Evolutionary conservation across 2,888 invertebrate genomes (phyloP), one percentile per base, ranked within the genome.

Genomic region (Sesamia inferens): DNA sequence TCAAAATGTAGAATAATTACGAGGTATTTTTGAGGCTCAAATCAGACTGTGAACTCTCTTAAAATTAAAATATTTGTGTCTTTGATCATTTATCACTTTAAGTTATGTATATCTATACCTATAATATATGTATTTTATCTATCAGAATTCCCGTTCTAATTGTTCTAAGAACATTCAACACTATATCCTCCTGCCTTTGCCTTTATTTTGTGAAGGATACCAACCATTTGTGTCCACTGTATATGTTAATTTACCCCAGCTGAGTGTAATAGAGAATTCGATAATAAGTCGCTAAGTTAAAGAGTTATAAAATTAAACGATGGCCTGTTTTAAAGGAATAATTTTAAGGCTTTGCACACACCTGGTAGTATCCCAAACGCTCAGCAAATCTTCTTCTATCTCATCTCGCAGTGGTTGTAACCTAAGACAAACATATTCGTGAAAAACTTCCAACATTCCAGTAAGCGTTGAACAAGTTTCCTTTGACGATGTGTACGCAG

Each of bases 401-500:
- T n/a, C n/a, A n/a, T 24, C 31, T 24, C 22, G 0, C 19, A 5
- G 19, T 62, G 47, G 42, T 71, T 31, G 4, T 22, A 31, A 2
- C 14, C 31, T 10, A 62, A 55, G 22, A 19, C 31, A 78, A 78
- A 71, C 47, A 65, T 44, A 48, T 65, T 42, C 48, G 22, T 31
- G 3, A 80, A 61, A 54, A 61, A 74, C 31, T 55, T 22, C 31
- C 47, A 3, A 64, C 54, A 59, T 24, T 6, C 47, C 14, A 31
- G 54, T 65, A 61, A 79, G 65, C 2, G 22, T 31, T 48, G 74
- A 48, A 8, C 48, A 77, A 77, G 80, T 80, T 77, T 77, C 61
- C 51, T 72, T 74, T 61, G 74, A 77, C 65, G 61, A 77, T 39
- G 42, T 73, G 48, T 44, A 39, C 51, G 66, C 42, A 79, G 8